phyloP scores from a whole-genome alignment of 2,888 invertebrate genomes.

The Ecliptopera silaceata region DNA sequence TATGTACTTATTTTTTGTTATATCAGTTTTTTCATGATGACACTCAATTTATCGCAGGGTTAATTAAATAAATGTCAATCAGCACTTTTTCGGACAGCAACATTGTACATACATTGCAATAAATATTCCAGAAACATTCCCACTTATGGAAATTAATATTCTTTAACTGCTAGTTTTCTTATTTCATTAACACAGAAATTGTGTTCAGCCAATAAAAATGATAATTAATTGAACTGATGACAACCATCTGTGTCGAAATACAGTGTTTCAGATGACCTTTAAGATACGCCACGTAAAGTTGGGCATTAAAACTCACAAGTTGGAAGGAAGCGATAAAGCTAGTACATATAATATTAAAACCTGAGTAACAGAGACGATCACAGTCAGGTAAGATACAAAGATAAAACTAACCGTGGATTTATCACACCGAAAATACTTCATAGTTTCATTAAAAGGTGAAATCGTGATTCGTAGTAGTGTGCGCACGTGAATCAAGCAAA shows the following conservation, averaged over 20 bases:
- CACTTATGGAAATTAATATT: neutral
- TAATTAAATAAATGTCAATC: neutral
- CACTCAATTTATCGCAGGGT: neutral
- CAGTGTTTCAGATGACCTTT: slow-evolving; percentile 30
- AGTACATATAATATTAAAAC: no score
- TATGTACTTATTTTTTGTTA: no score
- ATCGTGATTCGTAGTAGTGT: no score
- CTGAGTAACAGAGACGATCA: no score
- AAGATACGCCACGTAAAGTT: slow-evolving; percentile 26
- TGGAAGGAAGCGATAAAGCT: slow-evolving; percentile 3
- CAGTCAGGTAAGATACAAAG: no score
- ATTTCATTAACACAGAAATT: slow-evolving; percentile 4
- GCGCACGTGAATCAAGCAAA: no score
- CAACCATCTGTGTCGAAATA: slow-evolving; percentile 11
- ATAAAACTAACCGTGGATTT: no score
- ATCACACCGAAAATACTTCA: no score
- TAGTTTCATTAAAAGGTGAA: no score
- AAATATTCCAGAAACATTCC: neutral
- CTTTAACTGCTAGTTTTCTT: neutral
- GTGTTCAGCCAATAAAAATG: slow-evolving; percentile 16
- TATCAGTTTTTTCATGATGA: neutral
- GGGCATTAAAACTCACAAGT: slow-evolving; percentile 16
- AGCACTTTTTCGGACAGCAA: slow-evolving; percentile 4
- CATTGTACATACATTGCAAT: neutral
- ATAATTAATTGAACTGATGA: slow-evolving; percentile 16